Evolutionary conservation across 2,797 vertebrate genomes (phyloP).

Genomic region (Anas flavirostris): DNA sequence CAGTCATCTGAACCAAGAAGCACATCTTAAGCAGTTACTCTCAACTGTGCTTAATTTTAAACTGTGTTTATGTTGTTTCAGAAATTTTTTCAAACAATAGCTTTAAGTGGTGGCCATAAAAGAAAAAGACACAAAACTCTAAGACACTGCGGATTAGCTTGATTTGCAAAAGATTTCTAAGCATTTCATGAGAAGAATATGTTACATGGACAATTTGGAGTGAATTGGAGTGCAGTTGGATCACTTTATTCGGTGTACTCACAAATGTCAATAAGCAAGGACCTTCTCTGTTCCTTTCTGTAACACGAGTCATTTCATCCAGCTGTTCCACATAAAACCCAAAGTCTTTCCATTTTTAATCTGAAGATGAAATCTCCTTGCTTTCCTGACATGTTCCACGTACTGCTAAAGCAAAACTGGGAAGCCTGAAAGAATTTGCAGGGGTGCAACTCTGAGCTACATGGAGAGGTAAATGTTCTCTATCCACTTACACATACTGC

Average conservation of each 20-base stretch:
- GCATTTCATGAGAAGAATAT: neutral
- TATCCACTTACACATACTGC: neutral
- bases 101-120: neutral
- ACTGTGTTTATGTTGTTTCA: neutral
- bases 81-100: neutral
- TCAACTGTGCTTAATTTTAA: conserved; percentile 26
- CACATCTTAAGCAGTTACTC: conserved; percentile 14
- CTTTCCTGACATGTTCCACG: neutral
- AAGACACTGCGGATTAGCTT: neutral
- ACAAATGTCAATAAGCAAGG: neutral
- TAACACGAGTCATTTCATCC: neutral
- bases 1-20: neutral
- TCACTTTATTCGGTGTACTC: neutral
- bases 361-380: neutral
- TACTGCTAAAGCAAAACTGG: neutral
- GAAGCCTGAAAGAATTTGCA: neutral
- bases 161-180: neutral
- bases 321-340: neutral
- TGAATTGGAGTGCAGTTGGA: neutral
- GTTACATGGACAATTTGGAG: neutral
- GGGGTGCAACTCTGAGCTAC: neutral
- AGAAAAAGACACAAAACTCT: neutral
- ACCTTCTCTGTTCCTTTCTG: neutral
- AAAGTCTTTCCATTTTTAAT: neutral
- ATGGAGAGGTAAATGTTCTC: neutral